These are phyloP conservation scores for Cerastis rubricosa DNA, from an alignment of 2,888 invertebrate genomes.

Conservation along the genomic window DNA sequence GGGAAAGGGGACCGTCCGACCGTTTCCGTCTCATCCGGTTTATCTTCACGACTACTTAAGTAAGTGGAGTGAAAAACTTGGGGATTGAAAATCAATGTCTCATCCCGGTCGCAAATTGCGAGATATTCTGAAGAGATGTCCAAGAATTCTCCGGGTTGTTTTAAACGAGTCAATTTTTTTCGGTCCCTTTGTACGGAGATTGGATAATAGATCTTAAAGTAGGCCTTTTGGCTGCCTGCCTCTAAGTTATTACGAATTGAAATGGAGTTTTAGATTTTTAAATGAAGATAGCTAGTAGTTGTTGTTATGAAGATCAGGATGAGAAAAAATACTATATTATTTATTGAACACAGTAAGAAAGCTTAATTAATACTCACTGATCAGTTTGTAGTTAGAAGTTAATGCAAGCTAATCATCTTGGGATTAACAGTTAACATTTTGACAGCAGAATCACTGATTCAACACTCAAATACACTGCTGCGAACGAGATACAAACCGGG, in stretches of 20 bases:
- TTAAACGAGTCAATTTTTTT: slow-evolving; percentile 46
- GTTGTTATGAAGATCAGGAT: not conserved
- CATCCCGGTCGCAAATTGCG: slow-evolving; percentile 67
- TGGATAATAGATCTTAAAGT: slow-evolving; percentile 18
- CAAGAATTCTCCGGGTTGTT: slow-evolving; percentile 55
- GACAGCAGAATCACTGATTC: not conserved
- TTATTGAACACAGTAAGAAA: not conserved
- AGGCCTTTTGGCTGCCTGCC: not conserved
- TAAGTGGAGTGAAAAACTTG: slow-evolving; percentile 70
- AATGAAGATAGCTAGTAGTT: not conserved
- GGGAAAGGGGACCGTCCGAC: slow-evolving; percentile 56
- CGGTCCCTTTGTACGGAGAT: slow-evolving; percentile 35
- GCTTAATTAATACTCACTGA: not conserved
- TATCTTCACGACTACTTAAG: slow-evolving; percentile 72
- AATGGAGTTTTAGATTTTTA: not conserved
- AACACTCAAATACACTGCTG: not conserved
- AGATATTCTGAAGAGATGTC: slow-evolving; percentile 58
- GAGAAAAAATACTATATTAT: not conserved
- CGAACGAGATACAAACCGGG: not conserved
- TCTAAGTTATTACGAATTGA: slow-evolving; percentile 13
- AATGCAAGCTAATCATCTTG: not conserved
- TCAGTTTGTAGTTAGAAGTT: not conserved
- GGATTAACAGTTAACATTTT: not conserved
- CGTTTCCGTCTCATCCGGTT: slow-evolving; percentile 65
- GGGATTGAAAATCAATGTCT: slow-evolving; percentile 73